Evolutionary conservation across 2,888 invertebrate species (phyloP), one percentile per base, ranked within the genome.

Genomic region (Panopea generosa): DNA sequence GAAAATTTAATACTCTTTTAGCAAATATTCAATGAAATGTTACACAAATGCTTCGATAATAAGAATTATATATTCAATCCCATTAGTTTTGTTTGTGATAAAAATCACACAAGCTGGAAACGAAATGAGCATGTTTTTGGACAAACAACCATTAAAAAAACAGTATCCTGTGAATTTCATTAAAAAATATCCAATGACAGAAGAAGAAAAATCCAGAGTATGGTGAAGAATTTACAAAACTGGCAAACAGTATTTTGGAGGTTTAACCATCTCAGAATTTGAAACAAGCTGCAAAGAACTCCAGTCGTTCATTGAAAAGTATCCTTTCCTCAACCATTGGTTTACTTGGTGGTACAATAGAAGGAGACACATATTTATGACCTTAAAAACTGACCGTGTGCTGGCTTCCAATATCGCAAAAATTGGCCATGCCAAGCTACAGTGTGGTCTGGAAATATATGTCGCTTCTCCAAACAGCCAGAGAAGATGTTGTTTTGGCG

Each of bases 81-180:
- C 11, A 33, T 4, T 18, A 33, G 62, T 2, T 40, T 62, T 40
- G 53, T 62, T 2, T 20, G 26, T 7, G 62, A 62, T n/a, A 52
- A 62, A 38, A 20, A 62, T 24, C 62, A 62, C 20, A 52, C 62
- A 14, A 62, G 52, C 16, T 62, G 62, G 62, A 62, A 50, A 50
- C 33, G 52, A 14, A 33, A 52, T 20, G 26, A 62, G 38, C 33
- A 38, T 33, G 62, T 62, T 20, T 62, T 38, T 52, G 52, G 62
- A 3, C 2, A 22, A 33, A 14, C 6, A 3, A 20, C 26, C 14
- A 22, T 33, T 14, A 4, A 29, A 16, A 33, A 27, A 33, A 22
- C 24, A 18, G 50, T 53, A 40, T 62, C 50, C 16, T 62, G 62
- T 38, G 62, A 62, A 43, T 62, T 62, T 52, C 62, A 62, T 22